Conservation (phyloP, 64 coral and sea anemone species). For the Cladopsammia gracilis region DNA sequence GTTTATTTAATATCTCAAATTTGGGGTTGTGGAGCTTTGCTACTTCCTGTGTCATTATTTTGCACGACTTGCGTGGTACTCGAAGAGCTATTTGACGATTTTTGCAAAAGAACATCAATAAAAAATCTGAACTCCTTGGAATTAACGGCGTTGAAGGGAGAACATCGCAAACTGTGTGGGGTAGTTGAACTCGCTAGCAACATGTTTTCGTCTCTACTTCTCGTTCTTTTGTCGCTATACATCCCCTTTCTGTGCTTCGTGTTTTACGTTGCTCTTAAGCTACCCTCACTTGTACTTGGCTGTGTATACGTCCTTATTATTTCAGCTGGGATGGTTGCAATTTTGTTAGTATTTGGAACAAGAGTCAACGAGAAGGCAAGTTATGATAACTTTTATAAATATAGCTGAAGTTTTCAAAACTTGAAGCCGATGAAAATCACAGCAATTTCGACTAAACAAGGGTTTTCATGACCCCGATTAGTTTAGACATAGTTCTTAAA, state of each 20-base stretch:
- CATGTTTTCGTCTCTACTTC: not conserved
- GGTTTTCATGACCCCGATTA: too few species aligned
- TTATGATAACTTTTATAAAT: too few species aligned
- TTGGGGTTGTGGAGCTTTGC: not conserved
- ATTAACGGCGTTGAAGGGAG: not conserved
- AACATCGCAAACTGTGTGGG: conserved; percentile 2
- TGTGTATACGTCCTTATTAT: not conserved
- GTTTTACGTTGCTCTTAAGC: not conserved
- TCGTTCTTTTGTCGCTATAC: not conserved
- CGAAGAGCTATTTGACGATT: not conserved
- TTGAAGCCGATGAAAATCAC: too few species aligned
- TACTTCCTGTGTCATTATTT: not conserved
- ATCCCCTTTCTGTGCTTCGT: not conserved
- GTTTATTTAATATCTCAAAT: not conserved
- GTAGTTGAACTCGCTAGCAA: not conserved
- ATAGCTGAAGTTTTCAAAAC: too few species aligned
- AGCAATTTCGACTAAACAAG: too few species aligned
- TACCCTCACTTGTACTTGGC: not conserved
- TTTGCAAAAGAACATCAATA: not conserved
- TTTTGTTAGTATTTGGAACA: conserved; percentile 7
- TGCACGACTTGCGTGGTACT: not conserved
- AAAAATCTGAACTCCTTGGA: not conserved
- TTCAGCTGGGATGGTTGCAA: not conserved
- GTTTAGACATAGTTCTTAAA: too few species aligned
- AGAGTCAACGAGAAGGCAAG: conserved; percentile 4